Evolutionary conservation across 2,888 invertebrate genomes (phyloP).

Genomic region (Eubasilissa splendida): DNA sequence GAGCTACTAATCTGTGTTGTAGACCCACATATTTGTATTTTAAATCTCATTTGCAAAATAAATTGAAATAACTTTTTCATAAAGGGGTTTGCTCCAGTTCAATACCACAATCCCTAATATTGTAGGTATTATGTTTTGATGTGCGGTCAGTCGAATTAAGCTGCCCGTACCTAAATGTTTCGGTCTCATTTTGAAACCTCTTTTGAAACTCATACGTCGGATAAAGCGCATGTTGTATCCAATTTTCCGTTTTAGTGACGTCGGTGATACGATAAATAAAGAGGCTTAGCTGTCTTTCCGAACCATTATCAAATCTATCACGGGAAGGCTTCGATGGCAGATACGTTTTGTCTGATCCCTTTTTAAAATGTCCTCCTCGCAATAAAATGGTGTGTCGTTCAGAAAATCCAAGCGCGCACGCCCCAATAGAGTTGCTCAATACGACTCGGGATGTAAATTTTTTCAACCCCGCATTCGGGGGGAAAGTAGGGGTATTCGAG

Average conservation of each 20-base stretch:
- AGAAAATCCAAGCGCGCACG: slow-evolving; percentile 39
- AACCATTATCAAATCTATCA: slow-evolving; percentile 57
- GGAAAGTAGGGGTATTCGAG: slow-evolving; percentile 24
- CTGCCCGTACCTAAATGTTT: slow-evolving; percentile 6
- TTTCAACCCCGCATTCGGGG: slow-evolving; percentile 33
- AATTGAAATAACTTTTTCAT: background rate
- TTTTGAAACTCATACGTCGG: background rate
- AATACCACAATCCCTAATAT: slow-evolving; percentile 30
- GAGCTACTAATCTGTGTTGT: background rate
- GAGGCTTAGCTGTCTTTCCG: slow-evolving; percentile 46
- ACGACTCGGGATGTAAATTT: slow-evolving; percentile 46
- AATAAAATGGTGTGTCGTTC: slow-evolving; percentile 50
- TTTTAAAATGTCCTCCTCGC: slow-evolving; percentile 49
- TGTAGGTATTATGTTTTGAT: slow-evolving; percentile 6
- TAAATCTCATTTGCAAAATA: background rate
- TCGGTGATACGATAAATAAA: slow-evolving; percentile 40
- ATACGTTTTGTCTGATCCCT: slow-evolving; percentile 52
- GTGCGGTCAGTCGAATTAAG: slow-evolving; percentile 33
- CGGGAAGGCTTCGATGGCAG: slow-evolving; percentile 44
- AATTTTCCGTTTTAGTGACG: slow-evolving; percentile 32
- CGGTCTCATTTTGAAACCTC: slow-evolving; percentile 9
- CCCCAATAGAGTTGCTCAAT: slow-evolving; percentile 41
- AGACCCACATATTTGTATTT: background rate
- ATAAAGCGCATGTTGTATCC: slow-evolving; percentile 26
- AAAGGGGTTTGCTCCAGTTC: slow-evolving; percentile 7